Evolutionary conservation across 2,113 vertebrate species (phyloP).

Genomic region (Ivindomyrus marchei): DNA sequence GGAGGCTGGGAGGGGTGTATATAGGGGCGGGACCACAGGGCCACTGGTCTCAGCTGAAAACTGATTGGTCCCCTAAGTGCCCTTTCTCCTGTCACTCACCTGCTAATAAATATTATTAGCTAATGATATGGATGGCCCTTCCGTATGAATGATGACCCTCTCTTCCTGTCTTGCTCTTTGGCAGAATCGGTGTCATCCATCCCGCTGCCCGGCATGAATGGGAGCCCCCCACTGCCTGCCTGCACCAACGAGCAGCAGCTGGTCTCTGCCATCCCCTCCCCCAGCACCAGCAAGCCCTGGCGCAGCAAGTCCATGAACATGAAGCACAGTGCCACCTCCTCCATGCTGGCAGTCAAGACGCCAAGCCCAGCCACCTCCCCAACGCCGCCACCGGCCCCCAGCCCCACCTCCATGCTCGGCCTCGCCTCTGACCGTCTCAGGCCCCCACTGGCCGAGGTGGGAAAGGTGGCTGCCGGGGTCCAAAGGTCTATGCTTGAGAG

Average conservation of each 20-base stretch:
- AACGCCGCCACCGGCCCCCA: background rate
- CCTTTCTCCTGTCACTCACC: background rate
- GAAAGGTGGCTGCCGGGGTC: conserved; percentile 56
- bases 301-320: conserved; percentile 76
- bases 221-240: conserved; percentile 43
- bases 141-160: background rate
- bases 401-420: background rate
- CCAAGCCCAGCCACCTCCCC: conserved; percentile 17
- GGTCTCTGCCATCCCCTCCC: conserved; percentile 63
- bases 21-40: background rate
- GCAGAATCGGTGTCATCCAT: conserved; percentile 68
- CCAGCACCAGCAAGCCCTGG: conserved; percentile 74
- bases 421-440: conserved; percentile 51
- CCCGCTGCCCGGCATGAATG: conserved; percentile 42
- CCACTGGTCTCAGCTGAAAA: background rate
- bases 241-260: conserved; percentile 7
- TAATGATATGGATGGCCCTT: background rate
- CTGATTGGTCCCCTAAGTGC: background rate
- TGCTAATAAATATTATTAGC: background rate
- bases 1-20: background rate
- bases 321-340: conserved; percentile 73
- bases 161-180: background rate
- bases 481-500: conserved; percentile 87
- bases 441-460: conserved; percentile 41
- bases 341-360: conserved; percentile 65